Conservation (phyloP, 2,888 invertebrate genomes). For the Carpatolechia fugitivella region DNA sequence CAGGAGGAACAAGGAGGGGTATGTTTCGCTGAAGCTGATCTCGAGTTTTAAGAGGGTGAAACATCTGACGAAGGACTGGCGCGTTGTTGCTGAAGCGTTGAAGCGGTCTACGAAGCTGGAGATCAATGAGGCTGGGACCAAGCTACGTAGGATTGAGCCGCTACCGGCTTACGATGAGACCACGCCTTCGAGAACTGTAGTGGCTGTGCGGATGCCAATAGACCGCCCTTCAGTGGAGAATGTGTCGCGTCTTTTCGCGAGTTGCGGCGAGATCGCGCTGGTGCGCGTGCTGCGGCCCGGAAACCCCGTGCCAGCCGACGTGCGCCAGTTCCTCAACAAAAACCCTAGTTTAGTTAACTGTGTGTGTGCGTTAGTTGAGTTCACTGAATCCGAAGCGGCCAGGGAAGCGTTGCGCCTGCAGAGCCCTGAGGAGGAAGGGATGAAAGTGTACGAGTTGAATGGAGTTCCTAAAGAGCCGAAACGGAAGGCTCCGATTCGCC, state of each 20-base stretch:
- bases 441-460: conserved; percentile 88
- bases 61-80: conserved; percentile 95
- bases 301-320: conserved; percentile 93
- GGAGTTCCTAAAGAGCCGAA: conserved; percentile 86
- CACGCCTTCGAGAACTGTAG: conserved; percentile 93
- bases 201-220: conserved; percentile 91
- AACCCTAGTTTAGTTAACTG: conserved; percentile 92
- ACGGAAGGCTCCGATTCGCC: conserved; percentile 84
- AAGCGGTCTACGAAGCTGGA: conserved; percentile 88
- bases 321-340: conserved; percentile 93
- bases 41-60: conserved; percentile 97
- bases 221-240: conserved; percentile 93
- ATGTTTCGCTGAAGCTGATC: conserved; percentile 95
- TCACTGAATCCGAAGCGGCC: conserved; percentile 92
- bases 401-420: conserved; percentile 87
- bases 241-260: conserved; percentile 93
- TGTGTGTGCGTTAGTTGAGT: conserved; percentile 94
- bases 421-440: conserved; percentile 76
- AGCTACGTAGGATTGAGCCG: conserved; percentile 90
- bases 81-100: conserved; percentile 93
- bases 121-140: conserved; percentile 94
- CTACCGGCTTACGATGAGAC: conserved; percentile 95
- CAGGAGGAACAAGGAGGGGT: conserved; percentile 96
- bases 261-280: conserved; percentile 93
- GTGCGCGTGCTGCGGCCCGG: conserved; percentile 93